A percentile compares a stretch with the other conserved stretches of the same genome.
These are phyloP conservation scores for Drosophila biarmipes DNA, from an alignment of 1,140 invertebrate genomes.

Conservation along the genomic window DNA sequence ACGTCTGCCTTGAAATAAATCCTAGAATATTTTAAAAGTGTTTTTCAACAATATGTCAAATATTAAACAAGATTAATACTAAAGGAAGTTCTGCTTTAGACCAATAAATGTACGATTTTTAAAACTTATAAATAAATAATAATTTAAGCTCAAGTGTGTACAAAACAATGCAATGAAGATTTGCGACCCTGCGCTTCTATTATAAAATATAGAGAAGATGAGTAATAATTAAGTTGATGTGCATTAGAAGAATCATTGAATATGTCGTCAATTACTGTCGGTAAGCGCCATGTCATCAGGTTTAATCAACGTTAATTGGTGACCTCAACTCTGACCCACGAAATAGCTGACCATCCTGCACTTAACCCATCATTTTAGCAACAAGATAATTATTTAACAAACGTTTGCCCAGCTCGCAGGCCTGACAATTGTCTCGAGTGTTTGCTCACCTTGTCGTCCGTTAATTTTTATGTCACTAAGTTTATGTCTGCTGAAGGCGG, in stretches of 20 bases:
- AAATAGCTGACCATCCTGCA: neutral
- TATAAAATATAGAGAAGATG: too few relatives aligned
- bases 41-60: too few relatives aligned
- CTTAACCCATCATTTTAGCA: conserved; percentile 18
- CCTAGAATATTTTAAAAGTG: too few relatives aligned
- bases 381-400: conserved; percentile 28
- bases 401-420: neutral
- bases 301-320: conserved; percentile 23
- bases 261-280: neutral
- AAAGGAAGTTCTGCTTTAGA: too few relatives aligned
- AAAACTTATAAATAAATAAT: too few relatives aligned
- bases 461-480: conserved; percentile 35
- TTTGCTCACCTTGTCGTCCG: conserved; percentile 40
- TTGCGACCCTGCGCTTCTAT: too few relatives aligned
- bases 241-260: conserved; percentile 1
- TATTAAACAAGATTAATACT: too few relatives aligned
- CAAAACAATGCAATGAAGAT: too few relatives aligned
- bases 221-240: neutral
- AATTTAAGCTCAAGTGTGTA: too few relatives aligned
- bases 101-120: too few relatives aligned
- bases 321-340: conserved; percentile 13
- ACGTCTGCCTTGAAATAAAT: too few relatives aligned
- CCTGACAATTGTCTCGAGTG: conserved; percentile 12
- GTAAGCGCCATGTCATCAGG: neutral
- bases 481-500: conserved; percentile 15